A percentile compares a stretch with the other conserved stretches of the same genome.
Evolutionary conservation across 2,888 invertebrate species (phyloP).

Genomic region (Stegophylla sp.): DNA sequence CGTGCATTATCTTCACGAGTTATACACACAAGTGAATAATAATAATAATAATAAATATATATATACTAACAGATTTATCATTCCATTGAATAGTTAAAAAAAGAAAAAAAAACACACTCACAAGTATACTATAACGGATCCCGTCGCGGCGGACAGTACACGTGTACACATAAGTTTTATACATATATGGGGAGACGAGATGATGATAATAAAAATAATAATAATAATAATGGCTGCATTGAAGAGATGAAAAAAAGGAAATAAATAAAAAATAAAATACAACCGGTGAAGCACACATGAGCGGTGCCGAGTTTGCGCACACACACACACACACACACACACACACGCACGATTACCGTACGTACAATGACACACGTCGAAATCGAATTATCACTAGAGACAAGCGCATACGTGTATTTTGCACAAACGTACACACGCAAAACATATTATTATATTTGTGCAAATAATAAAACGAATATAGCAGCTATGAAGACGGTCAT

Average conservation of each 20-base stretch:
- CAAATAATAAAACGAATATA: no score
- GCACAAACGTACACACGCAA: not conserved
- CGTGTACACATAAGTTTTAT: not conserved
- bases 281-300: slow-evolving; percentile 12
- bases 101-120: slow-evolving; percentile 11
- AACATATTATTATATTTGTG: no score
- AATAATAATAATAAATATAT: no score
- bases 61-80: not conserved
- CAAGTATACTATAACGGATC: slow-evolving; percentile 38
- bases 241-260: not conserved
- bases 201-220: not conserved
- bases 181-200: not conserved
- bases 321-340: not conserved
- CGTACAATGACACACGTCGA: slow-evolving; percentile 34
- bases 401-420: not conserved
- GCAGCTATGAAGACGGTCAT: no score
- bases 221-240: not conserved
- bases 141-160: not conserved
- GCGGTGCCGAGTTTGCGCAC: not conserved
- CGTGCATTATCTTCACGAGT: not conserved
- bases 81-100: slow-evolving; percentile 38
- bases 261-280: not conserved
- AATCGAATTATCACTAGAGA: slow-evolving; percentile 24
- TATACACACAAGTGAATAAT: no score
- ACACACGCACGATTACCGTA: not conserved